Evolutionary conservation across 2,113 vertebrate species (phyloP).

Genomic region (Sminthopsis crassicaudata): DNA sequence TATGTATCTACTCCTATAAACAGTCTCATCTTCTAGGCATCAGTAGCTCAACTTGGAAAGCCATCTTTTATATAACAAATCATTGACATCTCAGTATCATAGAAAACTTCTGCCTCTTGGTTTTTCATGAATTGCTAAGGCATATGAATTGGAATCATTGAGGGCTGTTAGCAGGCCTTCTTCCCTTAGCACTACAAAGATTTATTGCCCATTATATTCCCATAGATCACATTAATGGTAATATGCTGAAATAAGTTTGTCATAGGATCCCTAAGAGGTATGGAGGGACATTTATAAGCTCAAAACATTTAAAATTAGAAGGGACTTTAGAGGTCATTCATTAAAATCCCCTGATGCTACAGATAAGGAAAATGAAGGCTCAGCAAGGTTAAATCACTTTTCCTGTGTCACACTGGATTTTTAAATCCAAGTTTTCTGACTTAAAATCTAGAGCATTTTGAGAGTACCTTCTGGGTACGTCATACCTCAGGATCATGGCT

Average conservation of each 20-base stretch:
- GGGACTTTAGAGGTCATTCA: not conserved
- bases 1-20: not conserved
- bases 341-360: not conserved
- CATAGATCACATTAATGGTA: not conserved
- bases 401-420: not conserved
- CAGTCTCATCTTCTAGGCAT: conserved; percentile 5
- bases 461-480: not conserved
- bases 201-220: not conserved
- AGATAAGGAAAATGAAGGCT: not conserved
- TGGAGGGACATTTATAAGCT: not conserved
- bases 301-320: not conserved
- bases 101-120: not conserved
- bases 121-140: not conserved
- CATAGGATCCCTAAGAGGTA: not conserved
- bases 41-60: conserved; percentile 20
- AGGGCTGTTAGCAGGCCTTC: not conserved
- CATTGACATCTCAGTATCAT: not conserved
- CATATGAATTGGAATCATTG: not conserved
- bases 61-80: conserved; percentile 5
- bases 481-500: not conserved
- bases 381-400: not conserved
- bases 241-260: not conserved
- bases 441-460: not conserved
- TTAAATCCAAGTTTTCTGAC: not conserved
- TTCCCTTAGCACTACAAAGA: not conserved